Conservation (phyloP, 2,797 vertebrate genomes). For the Acanthurus lineatus region DNA sequence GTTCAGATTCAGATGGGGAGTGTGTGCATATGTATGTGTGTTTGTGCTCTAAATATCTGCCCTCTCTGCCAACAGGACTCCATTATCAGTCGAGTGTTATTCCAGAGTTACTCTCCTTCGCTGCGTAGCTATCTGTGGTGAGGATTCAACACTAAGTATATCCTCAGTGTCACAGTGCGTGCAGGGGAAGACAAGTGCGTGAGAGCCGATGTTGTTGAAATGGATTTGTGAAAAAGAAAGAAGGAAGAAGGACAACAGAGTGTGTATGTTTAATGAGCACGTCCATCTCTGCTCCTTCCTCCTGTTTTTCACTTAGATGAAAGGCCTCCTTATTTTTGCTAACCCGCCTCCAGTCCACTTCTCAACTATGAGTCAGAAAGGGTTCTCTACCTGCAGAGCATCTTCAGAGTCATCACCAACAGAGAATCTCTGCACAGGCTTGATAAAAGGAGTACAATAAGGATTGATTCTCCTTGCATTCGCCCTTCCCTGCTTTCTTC, state of each 20-base stretch:
- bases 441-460: conserved; percentile 26
- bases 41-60: conserved; percentile 23
- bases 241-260: too few species aligned
- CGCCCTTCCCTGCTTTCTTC: conserved; percentile 1
- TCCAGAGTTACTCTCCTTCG: conserved; percentile 32
- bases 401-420: conserved; percentile 25
- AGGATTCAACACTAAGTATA: conserved; percentile 27
- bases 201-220: conserved; percentile 47
- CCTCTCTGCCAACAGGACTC: conserved; percentile 18
- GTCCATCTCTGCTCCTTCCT: neutral
- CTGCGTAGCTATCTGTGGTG: conserved; percentile 30
- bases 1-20: conserved; percentile 24
- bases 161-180: conserved; percentile 12
- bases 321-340: conserved; percentile 9
- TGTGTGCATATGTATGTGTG: conserved; percentile 10
- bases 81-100: conserved; percentile 40
- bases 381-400: conserved; percentile 30
- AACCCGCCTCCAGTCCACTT: conserved; percentile 27
- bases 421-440: conserved; percentile 14
- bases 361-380: conserved; percentile 37
- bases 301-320: conserved; percentile 31
- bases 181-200: conserved; percentile 12
- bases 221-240: conserved; percentile 30
- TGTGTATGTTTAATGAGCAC: conserved; percentile 51
- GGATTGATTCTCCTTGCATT: neutral